Conservation (phyloP, 2,113 vertebrate genomes). For the Rallus limicola region DNA sequence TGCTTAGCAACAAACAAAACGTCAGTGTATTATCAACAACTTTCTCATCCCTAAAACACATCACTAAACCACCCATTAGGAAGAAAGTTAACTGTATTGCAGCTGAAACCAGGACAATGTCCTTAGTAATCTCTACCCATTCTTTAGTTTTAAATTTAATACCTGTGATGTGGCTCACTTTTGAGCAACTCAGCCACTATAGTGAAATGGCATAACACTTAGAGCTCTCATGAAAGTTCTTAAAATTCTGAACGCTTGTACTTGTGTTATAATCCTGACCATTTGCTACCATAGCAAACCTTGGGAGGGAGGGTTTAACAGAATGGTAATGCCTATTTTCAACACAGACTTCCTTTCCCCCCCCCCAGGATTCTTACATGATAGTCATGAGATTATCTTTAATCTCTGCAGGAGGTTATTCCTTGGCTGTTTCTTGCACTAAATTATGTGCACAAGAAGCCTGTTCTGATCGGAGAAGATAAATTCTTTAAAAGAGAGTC, state of each 20-base stretch:
- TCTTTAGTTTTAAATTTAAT: not conserved
- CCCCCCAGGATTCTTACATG: fast-evolving
- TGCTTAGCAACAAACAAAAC: too few relatives aligned
- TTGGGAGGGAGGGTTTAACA: not conserved
- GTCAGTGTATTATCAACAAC: too few relatives aligned
- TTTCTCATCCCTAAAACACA: too few relatives aligned
- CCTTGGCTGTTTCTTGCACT: not conserved
- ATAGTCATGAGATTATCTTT: not conserved
- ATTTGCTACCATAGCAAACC: not conserved
- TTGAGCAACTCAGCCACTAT: not conserved
- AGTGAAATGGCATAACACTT: not conserved
- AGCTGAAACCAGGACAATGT: too few relatives aligned
- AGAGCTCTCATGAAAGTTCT: not conserved
- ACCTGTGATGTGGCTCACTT: not conserved
- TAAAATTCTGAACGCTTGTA: not conserved
- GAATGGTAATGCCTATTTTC: not conserved
- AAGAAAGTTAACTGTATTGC: too few relatives aligned
- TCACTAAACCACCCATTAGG: too few relatives aligned
- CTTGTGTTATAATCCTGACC: not conserved
- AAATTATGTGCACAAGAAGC: not conserved
- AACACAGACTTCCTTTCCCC: not conserved
- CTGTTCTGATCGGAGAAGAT: not conserved
- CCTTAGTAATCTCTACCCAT: not conserved
- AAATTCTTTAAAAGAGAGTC: not conserved
- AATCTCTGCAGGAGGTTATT: not conserved